Base-by-base conservation (phyloP, 2,888 invertebrate species). In the Epicampocera succincta region DNA sequence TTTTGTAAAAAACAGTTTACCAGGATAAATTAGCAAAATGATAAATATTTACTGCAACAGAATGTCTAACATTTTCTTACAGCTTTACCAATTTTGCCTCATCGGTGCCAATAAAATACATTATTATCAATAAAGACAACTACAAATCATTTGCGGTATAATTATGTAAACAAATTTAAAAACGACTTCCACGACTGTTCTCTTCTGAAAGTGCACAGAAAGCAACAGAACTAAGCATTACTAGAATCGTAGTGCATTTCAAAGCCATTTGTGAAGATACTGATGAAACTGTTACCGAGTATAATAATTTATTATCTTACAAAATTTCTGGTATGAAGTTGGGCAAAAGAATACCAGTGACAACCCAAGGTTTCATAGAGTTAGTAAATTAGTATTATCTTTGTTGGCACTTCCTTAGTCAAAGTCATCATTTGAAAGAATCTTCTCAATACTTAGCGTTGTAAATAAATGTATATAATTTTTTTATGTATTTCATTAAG, bases 61-160 rank as follows among this genome's bases (percentile, higher is more conserved):
- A 29, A 29, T 29, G 29, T 29, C 29, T 29, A 4, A 29, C 29
- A 29, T 29, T 29, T 29, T 29, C 3, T 6, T 29, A 29, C 29
- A 29, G 29, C 29, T 29, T 29, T 29, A 29, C 29, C 29, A 29
- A 29, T 29, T 29, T 29, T 29, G 29, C 29, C 29, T 29, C 29
- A 29, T 29, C 6, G 29, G 29, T 29, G 29, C 3, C 29, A 29
- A 6, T 29, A 6, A 6, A 52, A 52, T 1, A 52, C 25, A 52
- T 52, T 29, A 25, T 52, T 25, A n/a, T 54, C n/a, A 54, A 29
- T 54, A 54, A 54, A 54, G 54, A 54, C 25, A 54, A 54, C n/a
- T 54, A 29, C 54, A 54, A 54, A 54, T 29, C 9, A 13, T 54
- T 29, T 29, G 3, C 29, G 3, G 21, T 2, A 6, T 3, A 29